A percentile compares a stretch with the other conserved stretches of the same genome.
Evolutionary conservation across 30 jellyfish, hydroid and myxozoan species (phyloP).

Genomic region (Aurelia aurita complex sp. Pacific): DNA sequence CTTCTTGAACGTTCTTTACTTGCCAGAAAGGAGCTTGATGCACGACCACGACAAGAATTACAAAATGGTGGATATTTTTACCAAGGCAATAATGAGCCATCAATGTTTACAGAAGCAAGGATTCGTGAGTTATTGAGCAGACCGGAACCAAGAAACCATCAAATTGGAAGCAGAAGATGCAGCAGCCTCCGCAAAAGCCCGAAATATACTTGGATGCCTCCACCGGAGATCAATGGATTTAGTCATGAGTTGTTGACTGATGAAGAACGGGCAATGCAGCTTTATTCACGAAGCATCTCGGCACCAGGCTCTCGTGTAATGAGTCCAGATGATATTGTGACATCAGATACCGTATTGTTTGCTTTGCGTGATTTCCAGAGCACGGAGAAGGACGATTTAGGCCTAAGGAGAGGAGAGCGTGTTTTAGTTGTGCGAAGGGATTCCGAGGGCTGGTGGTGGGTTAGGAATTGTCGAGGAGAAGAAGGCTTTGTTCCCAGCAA

Average conservation of each 20-base stretch:
- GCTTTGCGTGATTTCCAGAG: conserved; percentile 44
- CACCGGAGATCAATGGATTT: conserved; percentile 1
- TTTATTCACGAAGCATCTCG: conserved; percentile 18
- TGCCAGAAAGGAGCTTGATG: neutral
- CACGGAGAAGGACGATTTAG: conserved; percentile 30
- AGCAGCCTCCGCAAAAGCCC: conserved; percentile 53
- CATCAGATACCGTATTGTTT: conserved; percentile 17
- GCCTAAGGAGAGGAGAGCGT: conserved; percentile 58
- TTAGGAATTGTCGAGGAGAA: conserved; percentile 39
- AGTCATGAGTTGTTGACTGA: conserved; percentile 11
- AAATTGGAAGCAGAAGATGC: conserved; percentile 35
- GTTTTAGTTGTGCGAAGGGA: conserved; percentile 38
- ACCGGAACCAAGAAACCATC: neutral
- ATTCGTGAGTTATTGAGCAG: neutral
- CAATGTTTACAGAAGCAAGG: conserved; percentile 4
- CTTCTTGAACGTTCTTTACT: neutral
- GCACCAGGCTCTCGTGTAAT: conserved; percentile 34
- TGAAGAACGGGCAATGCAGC: conserved; percentile 14
- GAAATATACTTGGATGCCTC: conserved; percentile 8
- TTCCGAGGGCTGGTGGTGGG: conserved; percentile 70
- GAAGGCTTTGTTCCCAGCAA: conserved; percentile 57
- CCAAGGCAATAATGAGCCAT: neutral
- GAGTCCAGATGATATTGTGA: conserved; percentile 11
- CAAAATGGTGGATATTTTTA: conserved; percentile 31
- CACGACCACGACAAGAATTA: neutral